phyloP scores from a whole-genome alignment of 92 coral and sea anemone genomes.

The Blastomussa wellsi region DNA sequence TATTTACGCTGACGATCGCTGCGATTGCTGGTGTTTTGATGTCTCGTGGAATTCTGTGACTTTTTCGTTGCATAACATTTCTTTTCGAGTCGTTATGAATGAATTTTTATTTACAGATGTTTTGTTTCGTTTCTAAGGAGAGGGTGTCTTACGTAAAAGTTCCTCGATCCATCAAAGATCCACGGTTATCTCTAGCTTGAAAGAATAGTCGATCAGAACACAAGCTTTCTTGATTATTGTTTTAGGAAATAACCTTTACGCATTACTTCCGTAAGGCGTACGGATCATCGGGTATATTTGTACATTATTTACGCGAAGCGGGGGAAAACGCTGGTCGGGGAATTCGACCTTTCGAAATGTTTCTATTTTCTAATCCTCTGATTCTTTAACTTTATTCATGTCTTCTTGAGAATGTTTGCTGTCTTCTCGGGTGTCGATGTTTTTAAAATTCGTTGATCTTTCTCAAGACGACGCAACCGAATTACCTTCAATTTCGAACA shows the following conservation, averaged over 20 bases:
- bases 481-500: not conserved
- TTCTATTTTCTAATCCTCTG: not conserved
- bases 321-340: not conserved
- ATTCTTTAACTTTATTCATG: not conserved
- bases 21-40: conserved; percentile 27
- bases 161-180: not conserved
- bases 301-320: not conserved
- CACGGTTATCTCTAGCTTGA: not conserved
- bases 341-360: not conserved
- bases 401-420: not conserved
- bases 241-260: conserved; percentile 13
- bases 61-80: conserved; percentile 24
- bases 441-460: conserved; percentile 9
- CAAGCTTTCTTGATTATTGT: not conserved
- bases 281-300: conserved; percentile 24
- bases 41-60: conserved; percentile 50
- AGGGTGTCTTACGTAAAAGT: not conserved
- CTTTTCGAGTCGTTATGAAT: conserved; percentile 24
- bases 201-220: not conserved
- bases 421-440: not conserved
- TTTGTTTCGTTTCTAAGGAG: conserved; percentile 48
- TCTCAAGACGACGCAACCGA: not conserved
- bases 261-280: conserved; percentile 42
- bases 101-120: conserved; percentile 42
- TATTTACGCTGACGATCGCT: conserved; percentile 26